Evolutionary conservation across 2,113 vertebrate species (phyloP).

Genomic region (Ctenodactylus gundi): DNA sequence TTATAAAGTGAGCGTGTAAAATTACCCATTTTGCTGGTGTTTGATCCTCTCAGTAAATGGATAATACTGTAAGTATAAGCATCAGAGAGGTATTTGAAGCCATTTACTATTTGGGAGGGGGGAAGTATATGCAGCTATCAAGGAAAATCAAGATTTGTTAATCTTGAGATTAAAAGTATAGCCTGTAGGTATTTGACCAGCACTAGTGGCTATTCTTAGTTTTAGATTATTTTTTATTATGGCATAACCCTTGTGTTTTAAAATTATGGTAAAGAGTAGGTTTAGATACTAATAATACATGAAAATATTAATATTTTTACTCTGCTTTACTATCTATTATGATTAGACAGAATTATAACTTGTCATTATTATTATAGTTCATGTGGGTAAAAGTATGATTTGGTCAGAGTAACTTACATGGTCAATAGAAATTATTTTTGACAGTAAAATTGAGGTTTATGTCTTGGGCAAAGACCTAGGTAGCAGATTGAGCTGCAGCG

Average conservation of each 20-base stretch:
- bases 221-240: conserved; percentile 7
- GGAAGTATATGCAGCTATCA: not conserved
- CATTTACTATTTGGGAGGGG: not conserved
- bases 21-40: not conserved
- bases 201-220: not conserved
- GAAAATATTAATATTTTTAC: conserved; percentile 14
- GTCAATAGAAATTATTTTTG: conserved; percentile 30
- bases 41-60: not conserved
- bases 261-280: conserved; percentile 6
- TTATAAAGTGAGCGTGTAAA: not conserved
- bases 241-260: not conserved
- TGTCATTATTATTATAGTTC: conserved; percentile 8
- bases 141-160: not conserved
- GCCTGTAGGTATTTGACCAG: not conserved
- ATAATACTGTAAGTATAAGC: not conserved
- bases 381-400: not conserved
- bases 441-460: not conserved
- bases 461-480: not conserved
- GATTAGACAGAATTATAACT: not conserved
- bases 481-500: not conserved
- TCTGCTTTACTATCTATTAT: not conserved
- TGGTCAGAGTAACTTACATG: not conserved
- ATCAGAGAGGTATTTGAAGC: not conserved
- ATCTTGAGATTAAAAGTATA: not conserved
- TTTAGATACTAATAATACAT: not conserved